Base-by-base conservation (phyloP, 2,888 invertebrate genomes). In the Poecilobothrus nobilitatus region DNA sequence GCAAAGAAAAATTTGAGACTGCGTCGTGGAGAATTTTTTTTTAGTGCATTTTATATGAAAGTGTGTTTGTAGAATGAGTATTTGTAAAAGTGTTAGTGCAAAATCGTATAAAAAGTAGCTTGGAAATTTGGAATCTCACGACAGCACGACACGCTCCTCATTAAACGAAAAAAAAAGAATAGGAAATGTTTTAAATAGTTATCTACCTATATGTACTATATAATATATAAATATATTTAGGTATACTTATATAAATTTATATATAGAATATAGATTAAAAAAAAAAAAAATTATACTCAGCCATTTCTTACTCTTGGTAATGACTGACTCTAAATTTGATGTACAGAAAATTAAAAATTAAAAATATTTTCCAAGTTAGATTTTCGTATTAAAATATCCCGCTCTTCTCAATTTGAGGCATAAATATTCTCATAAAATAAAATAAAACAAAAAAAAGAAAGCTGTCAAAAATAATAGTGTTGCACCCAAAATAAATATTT, bases 391-490 rank as follows among this genome's bases (percentile, higher is more conserved):
- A n/a, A 53, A 53, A 53, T 37, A 37, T 53, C 53, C 53, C 53
- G 53, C 53, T 53, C 53, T 53, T 53, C 53, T 53, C 53, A 53
- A 53, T 53, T 53, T 53, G 6, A 53, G 15, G 18, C 53, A n/a
- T 53, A 53, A 53, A 53, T 53, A 53, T 53, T 53, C 53, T 53
- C 53, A 53, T 12, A 41, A 53, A 53, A 53, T 53, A 53, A 53
- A 53, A 27, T 27, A 27, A 27, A 27, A 27, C 27, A 27, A 27
- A 27, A 27, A 53, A 53, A 53, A 53, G 53, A 53, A 53, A 53
- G 53, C 53, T 53, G 53, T 53, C 53, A 53, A 53, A 53, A 53
- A 53, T 53, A 53, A 53, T 53, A 53, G 53, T 53, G 53, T 53
- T 53, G 53, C 53, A 53, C 53, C 53, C 18, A 53, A n/a, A 53